A percentile compares a stretch with the other conserved stretches of the same genome.
phyloP scores from a whole-genome alignment of 2,888 invertebrate species.

The Beris morrisii region DNA sequence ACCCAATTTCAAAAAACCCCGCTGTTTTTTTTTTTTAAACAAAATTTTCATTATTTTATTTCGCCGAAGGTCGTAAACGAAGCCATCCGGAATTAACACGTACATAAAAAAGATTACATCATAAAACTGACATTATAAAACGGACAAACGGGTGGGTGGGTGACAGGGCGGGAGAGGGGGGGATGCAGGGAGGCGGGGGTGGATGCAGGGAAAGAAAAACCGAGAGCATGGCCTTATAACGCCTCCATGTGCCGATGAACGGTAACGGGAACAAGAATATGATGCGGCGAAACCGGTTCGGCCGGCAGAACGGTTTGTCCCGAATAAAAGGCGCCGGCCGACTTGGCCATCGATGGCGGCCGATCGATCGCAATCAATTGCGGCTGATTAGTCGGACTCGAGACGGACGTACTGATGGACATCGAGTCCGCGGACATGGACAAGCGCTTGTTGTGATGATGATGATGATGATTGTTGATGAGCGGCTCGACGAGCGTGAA shows the following conservation, averaged over 20 bases:
- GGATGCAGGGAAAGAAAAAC: too few relatives aligned
- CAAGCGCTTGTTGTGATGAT: conserved; percentile 46
- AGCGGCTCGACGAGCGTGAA: conserved; percentile 71
- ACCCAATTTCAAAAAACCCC: too few relatives aligned
- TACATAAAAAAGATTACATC: conserved; percentile 10
- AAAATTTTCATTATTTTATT: not conserved
- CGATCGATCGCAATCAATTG: conserved; percentile 26
- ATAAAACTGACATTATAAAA: conserved; percentile 21
- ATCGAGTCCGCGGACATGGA: conserved; percentile 64
- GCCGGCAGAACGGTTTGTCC: not conserved
- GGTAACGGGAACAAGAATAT: conserved; percentile 83
- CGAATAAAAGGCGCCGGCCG: not conserved
- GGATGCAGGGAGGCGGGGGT: too few relatives aligned
- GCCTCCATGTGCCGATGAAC: conserved; percentile 89
- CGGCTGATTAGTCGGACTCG: conserved; percentile 53
- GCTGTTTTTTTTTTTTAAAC: not conserved
- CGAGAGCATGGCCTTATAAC: too few relatives aligned
- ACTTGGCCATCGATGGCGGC: conserved; percentile 5
- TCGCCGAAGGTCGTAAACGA: too few relatives aligned
- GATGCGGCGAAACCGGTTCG: conserved; percentile 54
- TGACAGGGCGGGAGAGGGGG: too few relatives aligned
- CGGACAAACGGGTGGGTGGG: too few relatives aligned
- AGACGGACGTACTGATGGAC: conserved; percentile 60
- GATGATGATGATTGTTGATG: conserved; percentile 53
- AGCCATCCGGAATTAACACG: not conserved